Percentiles rank a stretch among this genome's conserved stretches.
Evolutionary conservation across 1,140 invertebrate species (phyloP).

Genomic region (Amyelois transitella): DNA sequence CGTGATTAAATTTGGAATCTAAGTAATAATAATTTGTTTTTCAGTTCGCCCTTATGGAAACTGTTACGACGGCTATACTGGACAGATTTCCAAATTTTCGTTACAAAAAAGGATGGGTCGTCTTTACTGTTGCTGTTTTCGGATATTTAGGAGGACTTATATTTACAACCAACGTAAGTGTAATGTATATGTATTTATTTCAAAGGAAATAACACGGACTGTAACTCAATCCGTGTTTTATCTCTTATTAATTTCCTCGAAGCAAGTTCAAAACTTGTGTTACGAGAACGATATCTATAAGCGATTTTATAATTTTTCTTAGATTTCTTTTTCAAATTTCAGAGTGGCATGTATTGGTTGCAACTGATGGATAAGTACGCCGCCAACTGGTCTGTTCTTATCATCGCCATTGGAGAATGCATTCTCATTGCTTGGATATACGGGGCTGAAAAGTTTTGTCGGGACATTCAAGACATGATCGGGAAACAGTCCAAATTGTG

Average conservation of each 20-base stretch:
- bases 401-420: slow-evolving; percentile 87
- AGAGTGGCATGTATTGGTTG: slow-evolving; percentile 89
- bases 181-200: not conserved
- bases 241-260: no score
- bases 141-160: slow-evolving; percentile 85
- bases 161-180: slow-evolving; percentile 83
- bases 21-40: no score
- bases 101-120: slow-evolving; percentile 83
- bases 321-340: slow-evolving; percentile 22
- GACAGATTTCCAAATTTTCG: slow-evolving; percentile 84
- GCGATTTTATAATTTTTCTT: not conserved
- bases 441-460: slow-evolving; percentile 85
- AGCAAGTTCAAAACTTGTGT: no score
- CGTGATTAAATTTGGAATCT: no score
- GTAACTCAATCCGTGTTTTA: no score
- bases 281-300: no score
- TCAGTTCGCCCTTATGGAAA: slow-evolving; percentile 87
- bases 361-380: slow-evolving; percentile 91
- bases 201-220: no score
- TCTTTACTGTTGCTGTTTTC: slow-evolving; percentile 79
- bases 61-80: slow-evolving; percentile 85
- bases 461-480: slow-evolving; percentile 88
- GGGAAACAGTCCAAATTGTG: slow-evolving; percentile 81
- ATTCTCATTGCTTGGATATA: slow-evolving; percentile 89
- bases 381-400: slow-evolving; percentile 88